These are phyloP conservation scores for Ernsta delagoae DNA, from an alignment of 2,888 invertebrate species.

Conservation along the genomic window DNA sequence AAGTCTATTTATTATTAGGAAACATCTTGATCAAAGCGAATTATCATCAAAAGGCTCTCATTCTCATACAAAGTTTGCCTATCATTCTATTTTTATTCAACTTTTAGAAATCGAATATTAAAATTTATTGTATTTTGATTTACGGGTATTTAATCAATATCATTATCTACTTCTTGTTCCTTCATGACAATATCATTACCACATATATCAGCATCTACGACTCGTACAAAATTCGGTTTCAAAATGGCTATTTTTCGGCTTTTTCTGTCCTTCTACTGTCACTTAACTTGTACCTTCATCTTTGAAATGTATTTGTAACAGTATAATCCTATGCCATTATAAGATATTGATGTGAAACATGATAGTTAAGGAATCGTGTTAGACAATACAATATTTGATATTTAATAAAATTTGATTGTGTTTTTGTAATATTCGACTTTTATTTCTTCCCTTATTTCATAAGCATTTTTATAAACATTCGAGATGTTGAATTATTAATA, in stretches of 20 bases:
- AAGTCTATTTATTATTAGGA: conserved; percentile 25
- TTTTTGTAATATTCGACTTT: conserved; percentile 68
- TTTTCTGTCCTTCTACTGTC: conserved; percentile 48
- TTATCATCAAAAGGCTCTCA: conserved; percentile 9
- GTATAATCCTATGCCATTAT: conserved; percentile 71
- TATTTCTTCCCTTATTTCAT: conserved; percentile 47
- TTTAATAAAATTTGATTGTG: conserved; percentile 85
- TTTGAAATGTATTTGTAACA: conserved; percentile 66
- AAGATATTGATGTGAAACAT: conserved; percentile 82
- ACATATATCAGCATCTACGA: conserved; percentile 41
- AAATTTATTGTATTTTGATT: conserved; percentile 30
- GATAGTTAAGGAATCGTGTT: conserved; percentile 84
- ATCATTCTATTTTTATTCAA: conserved; percentile 11
- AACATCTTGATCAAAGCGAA: conserved; percentile 3
- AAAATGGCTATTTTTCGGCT: conserved; percentile 41
- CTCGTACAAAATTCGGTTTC: conserved; percentile 39
- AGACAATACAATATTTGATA: conserved; percentile 86
- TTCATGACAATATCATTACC: conserved; percentile 62
- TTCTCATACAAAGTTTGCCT: conserved; percentile 11
- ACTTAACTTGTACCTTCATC: conserved; percentile 56
- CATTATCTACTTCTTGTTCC: conserved; percentile 69
- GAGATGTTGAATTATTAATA: no score
- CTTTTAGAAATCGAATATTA: conserved; percentile 12
- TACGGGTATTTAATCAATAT: conserved; percentile 44
- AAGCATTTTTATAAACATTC: no score